Evolutionary conservation across 2,113 vertebrate species (phyloP).

Genomic region (Microtus richardsoni): DNA sequence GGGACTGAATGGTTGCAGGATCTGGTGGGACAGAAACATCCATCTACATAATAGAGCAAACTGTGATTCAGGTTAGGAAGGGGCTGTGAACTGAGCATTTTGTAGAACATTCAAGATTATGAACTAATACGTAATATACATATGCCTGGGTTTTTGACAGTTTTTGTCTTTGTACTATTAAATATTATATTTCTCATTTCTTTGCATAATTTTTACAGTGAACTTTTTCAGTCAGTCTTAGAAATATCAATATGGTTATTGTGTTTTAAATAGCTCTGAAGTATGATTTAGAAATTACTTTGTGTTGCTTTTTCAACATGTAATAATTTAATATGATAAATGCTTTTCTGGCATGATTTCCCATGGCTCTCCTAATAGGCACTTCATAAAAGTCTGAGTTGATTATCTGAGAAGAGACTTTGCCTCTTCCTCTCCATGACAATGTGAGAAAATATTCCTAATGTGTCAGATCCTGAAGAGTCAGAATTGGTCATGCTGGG

Average conservation of each 20-base stretch:
- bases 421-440: slow-evolving; percentile 43
- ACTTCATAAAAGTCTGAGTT: slow-evolving; percentile 67
- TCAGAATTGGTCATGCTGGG: not conserved
- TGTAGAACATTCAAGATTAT: not conserved
- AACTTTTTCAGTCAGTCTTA: not conserved
- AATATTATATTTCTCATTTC: not conserved
- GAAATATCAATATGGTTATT: slow-evolving; percentile 49
- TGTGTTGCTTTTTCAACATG: slow-evolving; percentile 41
- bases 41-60: slow-evolving; percentile 1
- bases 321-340: slow-evolving; percentile 48
- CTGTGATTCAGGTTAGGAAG: not conserved
- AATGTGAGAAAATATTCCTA: slow-evolving; percentile 47
- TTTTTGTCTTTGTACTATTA: not conserved
- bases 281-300: slow-evolving; percentile 52
- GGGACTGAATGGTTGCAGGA: no score
- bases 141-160: slow-evolving; percentile 8
- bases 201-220: not conserved
- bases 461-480: slow-evolving; percentile 51
- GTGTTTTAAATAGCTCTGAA: slow-evolving; percentile 45
- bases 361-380: slow-evolving; percentile 41
- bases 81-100: not conserved
- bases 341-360: slow-evolving; percentile 59
- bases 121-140: not conserved
- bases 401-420: slow-evolving; percentile 48
- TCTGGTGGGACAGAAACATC: no score